phyloP scores from a whole-genome alignment of 2,797 vertebrate species.

The Iguana delicatissima region DNA sequence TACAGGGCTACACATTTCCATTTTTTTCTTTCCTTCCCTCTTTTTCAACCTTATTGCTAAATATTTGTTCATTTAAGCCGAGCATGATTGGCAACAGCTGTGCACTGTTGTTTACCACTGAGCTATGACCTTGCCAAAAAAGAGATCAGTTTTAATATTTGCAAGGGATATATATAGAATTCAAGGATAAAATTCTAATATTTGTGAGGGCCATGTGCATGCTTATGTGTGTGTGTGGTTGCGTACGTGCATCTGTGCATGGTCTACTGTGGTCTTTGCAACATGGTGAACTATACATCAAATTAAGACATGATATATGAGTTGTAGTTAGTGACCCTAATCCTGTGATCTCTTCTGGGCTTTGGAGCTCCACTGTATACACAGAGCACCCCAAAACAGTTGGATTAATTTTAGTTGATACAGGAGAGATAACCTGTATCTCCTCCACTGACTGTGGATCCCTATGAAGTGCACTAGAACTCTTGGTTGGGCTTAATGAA shows the following conservation, averaged over 20 bases:
- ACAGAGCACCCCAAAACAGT: not conserved
- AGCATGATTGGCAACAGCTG: not conserved
- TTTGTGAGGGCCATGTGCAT: not conserved
- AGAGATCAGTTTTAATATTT: not conserved
- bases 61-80: not conserved
- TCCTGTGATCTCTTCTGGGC: not conserved
- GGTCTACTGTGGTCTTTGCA: not conserved
- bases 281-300: not conserved
- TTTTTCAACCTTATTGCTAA: not conserved
- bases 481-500: not conserved
- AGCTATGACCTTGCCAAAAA: no score
- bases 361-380: not conserved
- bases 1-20: no score
- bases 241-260: not conserved
- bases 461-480: not conserved
- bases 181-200: no score
- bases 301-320: not conserved
- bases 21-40: no score
- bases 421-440: not conserved
- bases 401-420: not conserved
- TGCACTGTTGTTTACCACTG: not conserved
- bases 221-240: not conserved
- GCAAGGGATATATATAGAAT: not conserved
- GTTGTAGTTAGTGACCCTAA: constrained; percentile 4
- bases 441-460: not conserved